Evolutionary conservation across 2,888 invertebrate genomes (phyloP), one percentile per base, ranked within the genome.

Genomic region (Polydrusus tereticollis): DNA sequence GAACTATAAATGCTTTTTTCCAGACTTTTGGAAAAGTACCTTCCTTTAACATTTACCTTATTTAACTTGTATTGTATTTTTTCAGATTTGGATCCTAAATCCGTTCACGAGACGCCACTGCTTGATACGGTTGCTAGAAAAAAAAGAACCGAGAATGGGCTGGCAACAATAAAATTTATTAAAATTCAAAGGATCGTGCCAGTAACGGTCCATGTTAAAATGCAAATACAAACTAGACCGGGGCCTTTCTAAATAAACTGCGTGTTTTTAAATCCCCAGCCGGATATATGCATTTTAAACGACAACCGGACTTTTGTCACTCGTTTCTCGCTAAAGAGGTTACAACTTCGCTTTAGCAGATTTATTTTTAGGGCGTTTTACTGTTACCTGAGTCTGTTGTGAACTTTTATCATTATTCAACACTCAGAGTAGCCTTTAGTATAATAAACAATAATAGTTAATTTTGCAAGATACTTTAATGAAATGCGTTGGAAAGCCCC

Each of bases 211-310:
- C 58, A 67, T 67, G 69, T 64, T 69, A 63, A 69, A 64, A 69
- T 69, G 63, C 69, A 69, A 69, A 69, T 69, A 45, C 55, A 33
- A 52, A 69, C 52, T 55, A 21, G 21, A 33, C 33, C 20, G 14
- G 58, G 29, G 55, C 21, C 47, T 69, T 58, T n/a, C 63, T 64
- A 43, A 64, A 69, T 69, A 69, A 69, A 69, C 64, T 64, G 64
- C 58, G 47, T 69, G 64, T 63, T 69, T 69, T 69, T 64, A 64
- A 69, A 64, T 58, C 36, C 69, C 57, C 33, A 55, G 45, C 33
- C 18, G 64, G 47, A 69, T 21, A 69, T 69, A 64, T 64, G 47
- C 57, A 69, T 69, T 69, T 69, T 69, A 69, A 69, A 63, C 58
- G 69, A 64, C 69, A 69, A 64, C 23, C 60, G 20, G 62, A 20